Evolutionary conservation across 2,797 vertebrate genomes (phyloP).

Genomic region (Myotis planiceps): DNA sequence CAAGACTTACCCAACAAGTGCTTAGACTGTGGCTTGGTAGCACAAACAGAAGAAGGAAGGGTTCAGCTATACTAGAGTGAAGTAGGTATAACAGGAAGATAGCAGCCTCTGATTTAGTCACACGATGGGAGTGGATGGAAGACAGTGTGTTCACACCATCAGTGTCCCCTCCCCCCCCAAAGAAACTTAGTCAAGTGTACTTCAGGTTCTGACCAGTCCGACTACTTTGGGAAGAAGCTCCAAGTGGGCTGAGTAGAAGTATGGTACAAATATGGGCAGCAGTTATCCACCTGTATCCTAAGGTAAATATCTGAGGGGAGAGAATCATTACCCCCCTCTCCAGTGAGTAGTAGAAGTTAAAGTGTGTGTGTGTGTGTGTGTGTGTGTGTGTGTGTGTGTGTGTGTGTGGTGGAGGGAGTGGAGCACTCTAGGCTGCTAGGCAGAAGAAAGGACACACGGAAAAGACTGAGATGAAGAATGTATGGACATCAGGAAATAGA

Average conservation of each 20-base stretch:
- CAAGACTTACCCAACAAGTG: neutral
- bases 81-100: neutral
- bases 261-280: neutral
- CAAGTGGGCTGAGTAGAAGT: neutral
- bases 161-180: rapidly evolving
- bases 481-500: neutral
- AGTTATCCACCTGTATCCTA: neutral
- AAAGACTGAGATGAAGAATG: neutral
- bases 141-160: neutral
- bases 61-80: neutral
- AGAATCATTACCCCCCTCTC: neutral
- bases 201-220: neutral
- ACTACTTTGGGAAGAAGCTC: neutral
- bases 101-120: neutral
- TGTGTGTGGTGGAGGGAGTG: rapidly evolving
- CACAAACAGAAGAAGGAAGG: neutral
- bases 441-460: neutral
- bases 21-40: neutral
- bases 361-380: neutral
- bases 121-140: neutral
- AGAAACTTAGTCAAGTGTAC: neutral
- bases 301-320: neutral
- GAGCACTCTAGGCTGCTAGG: neutral
- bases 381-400: too few relatives aligned
- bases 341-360: neutral